A percentile compares a stretch with the other conserved stretches of the same genome.
phyloP scores from a whole-genome alignment of 2,113 vertebrate species.

The Amazona vittata region DNA sequence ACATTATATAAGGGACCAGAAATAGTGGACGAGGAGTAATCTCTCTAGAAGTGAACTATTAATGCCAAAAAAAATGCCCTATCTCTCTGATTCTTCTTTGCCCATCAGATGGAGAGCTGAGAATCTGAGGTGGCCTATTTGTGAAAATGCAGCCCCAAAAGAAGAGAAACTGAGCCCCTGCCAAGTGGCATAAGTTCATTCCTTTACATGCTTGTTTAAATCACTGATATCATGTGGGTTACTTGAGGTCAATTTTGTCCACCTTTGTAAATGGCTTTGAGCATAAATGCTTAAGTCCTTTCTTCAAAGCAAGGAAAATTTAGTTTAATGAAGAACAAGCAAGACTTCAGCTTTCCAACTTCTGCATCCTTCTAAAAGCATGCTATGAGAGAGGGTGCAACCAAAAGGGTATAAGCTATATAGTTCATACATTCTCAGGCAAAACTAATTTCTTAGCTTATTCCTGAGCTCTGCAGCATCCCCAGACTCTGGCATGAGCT shows the following conservation, averaged over 20 bases:
- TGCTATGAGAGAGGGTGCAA: background rate
- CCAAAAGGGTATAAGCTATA: background rate
- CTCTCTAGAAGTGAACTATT: background rate
- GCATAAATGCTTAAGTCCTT: background rate
- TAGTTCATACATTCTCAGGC: background rate
- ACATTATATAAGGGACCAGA: background rate
- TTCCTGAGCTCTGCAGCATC: background rate
- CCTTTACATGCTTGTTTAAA: background rate
- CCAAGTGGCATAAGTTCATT: background rate
- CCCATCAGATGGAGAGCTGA: background rate
- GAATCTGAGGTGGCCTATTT: background rate
- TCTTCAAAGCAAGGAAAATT: background rate
- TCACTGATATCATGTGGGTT: background rate
- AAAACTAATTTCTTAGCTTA: background rate
- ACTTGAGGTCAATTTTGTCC: background rate
- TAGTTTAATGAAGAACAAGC: background rate
- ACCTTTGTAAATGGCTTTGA: background rate
- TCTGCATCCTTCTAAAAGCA: background rate
- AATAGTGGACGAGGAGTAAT: background rate
- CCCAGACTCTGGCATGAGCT: background rate
- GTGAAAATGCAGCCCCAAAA: background rate
- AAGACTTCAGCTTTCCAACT: background rate
- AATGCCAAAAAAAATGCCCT: background rate
- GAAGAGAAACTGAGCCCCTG: background rate
- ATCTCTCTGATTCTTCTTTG: background rate